Evolutionary conservation across 1,140 invertebrate genomes (phyloP), one percentile per base, ranked within the genome.

Genomic region (Ditylenchus dipsaci): DNA sequence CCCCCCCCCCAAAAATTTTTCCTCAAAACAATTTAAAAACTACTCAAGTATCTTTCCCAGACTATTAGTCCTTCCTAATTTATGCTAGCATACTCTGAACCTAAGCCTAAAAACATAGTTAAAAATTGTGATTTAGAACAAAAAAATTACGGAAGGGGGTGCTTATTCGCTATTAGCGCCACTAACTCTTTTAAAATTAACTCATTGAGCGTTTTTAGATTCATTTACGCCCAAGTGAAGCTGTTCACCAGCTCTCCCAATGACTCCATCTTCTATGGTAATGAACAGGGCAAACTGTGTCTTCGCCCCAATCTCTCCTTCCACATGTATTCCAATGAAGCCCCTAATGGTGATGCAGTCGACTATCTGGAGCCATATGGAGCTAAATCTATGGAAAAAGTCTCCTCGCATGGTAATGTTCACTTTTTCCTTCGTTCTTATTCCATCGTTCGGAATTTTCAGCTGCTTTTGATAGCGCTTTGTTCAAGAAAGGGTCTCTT

Each of bases 311-410:
- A 61, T 61, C 59, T 61, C 59, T 33, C 29, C 29, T 61, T 61
- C 29, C 59, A 61, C 29, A 61, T 61, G 59, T 61, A 33, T 61
- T 33, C 21, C 5, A 61, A 30, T 29, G 59, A 61, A 21, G 59
- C 59, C 8, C 59, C 59, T 13, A 26, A 3, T 7, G 59, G 59
- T 26, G 59, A 61, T 43, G 59, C 59, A 5, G 21, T 53, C 29
- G 59, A 61, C 19, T 43, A 43, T 33, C 59, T 33, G n/a, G 29
- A 33, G 38, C 59, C 29, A 61, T 61, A 21, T 61, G 59, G 59
- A 21, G 23, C 49, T 26, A 19, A 15, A 21, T 3, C 49, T 53
- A 17, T 21, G n/a, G 23, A 8, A 26, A 19, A 19, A 53, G 49
- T 53, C 15, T 53, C 49, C 15, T 21, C 49, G 15, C 49, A 53